A percentile compares a stretch with the other conserved stretches of the same genome.
Evolutionary conservation across 2,888 invertebrate genomes (phyloP).

Genomic region (Asteroscopus sphinx): DNA sequence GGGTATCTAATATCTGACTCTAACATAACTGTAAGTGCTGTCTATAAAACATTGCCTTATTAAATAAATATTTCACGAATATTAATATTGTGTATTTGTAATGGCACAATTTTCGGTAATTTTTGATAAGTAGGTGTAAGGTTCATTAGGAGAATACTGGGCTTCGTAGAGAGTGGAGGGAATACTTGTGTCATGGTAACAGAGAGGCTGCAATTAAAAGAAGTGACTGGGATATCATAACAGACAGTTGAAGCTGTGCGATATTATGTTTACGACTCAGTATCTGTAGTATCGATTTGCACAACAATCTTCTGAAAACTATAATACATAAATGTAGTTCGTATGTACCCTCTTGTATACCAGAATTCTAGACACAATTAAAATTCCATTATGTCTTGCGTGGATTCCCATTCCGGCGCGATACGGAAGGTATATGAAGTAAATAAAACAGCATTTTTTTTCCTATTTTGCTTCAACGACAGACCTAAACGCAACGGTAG

Average conservation of each 20-base stretch:
- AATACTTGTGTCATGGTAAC: slow-evolving; percentile 9
- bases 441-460: no score
- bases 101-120: slow-evolving; percentile 73
- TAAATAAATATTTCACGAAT: slow-evolving; percentile 71
- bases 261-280: slow-evolving; percentile 23
- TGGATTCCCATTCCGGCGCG: no score
- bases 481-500: neutral
- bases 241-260: neutral
- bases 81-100: slow-evolving; percentile 70
- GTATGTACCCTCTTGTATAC: no score
- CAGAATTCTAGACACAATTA: no score
- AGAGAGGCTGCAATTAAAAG: neutral
- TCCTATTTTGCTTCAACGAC: slow-evolving; percentile 9
- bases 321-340: slow-evolving; percentile 7
- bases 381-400: no score
- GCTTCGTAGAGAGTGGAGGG: slow-evolving; percentile 2
- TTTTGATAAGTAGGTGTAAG: slow-evolving; percentile 54
- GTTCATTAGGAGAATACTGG: slow-evolving; percentile 42
- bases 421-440: no score
- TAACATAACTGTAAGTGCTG: slow-evolving; percentile 73
- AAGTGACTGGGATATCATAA: neutral
- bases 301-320: slow-evolving; percentile 1
- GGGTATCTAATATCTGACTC: slow-evolving; percentile 59
- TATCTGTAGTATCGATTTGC: slow-evolving; percentile 5
- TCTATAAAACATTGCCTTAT: slow-evolving; percentile 84